Percentiles rank a stretch among this genome's conserved stretches.
Evolutionary conservation across 2,888 invertebrate species (phyloP).

Genomic region (Acanthoscelides obtectus): DNA sequence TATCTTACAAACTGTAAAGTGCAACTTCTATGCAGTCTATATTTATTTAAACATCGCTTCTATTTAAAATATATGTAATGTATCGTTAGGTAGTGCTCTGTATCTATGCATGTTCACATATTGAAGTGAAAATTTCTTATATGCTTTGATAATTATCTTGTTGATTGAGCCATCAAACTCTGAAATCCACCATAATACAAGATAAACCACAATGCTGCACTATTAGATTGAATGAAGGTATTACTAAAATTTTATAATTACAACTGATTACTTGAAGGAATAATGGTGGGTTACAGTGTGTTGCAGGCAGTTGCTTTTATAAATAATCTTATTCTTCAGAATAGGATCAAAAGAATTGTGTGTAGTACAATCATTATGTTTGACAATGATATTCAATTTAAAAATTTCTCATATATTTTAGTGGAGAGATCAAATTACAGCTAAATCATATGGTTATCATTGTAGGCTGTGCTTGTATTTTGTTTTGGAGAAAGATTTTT

Average conservation of each 20-base stretch:
- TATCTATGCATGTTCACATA: background rate
- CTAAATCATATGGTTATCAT: background rate
- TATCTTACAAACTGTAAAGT: background rate
- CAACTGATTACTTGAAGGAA: too few species aligned
- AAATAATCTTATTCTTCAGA: conserved; percentile 13
- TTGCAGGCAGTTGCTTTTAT: background rate
- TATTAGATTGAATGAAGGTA: too few species aligned
- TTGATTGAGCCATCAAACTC: background rate
- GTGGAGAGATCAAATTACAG: background rate
- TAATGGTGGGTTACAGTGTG: background rate
- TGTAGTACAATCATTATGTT: conserved; percentile 38
- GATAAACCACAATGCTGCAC: too few species aligned
- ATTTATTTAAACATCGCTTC: background rate
- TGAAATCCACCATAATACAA: background rate
- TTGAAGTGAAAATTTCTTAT: background rate
- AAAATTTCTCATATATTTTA: background rate
- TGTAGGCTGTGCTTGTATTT: too few species aligned
- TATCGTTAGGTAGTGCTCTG: background rate
- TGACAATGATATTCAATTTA: background rate
- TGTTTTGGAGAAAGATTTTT: too few species aligned
- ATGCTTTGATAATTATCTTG: background rate
- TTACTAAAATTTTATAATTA: too few species aligned
- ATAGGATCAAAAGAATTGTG: conserved; percentile 37
- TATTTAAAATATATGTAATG: background rate
- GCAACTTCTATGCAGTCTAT: background rate